Percentiles rank a stretch among this genome's conserved stretches.
Conservation (phyloP, 2,888 invertebrate species). For the Neocrepidodera transversa region DNA sequence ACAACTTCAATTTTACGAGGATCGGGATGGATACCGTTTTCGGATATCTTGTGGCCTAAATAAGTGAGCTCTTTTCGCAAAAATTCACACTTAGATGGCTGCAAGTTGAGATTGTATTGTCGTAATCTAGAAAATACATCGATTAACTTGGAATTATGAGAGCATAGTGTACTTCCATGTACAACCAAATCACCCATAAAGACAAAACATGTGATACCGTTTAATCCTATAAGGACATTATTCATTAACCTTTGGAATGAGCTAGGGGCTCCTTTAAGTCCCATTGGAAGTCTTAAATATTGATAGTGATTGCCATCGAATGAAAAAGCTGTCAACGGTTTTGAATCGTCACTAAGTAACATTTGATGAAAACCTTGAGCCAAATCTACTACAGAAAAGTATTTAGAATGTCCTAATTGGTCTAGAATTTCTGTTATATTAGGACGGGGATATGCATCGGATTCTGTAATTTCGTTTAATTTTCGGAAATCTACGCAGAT, state of each 20-base stretch:
- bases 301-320: constrained; percentile 33
- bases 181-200: constrained; percentile 28
- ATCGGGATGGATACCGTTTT: constrained; percentile 25
- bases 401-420: constrained; percentile 52
- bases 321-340: constrained; percentile 36
- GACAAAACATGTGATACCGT: constrained; percentile 26
- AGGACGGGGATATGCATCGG: constrained; percentile 52
- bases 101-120: constrained; percentile 22
- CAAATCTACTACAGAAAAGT: constrained; percentile 55
- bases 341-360: constrained; percentile 13
- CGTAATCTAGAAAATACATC: constrained; percentile 21
- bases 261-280: constrained; percentile 28
- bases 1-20: constrained; percentile 21
- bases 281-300: constrained; percentile 35
- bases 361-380: constrained; percentile 53
- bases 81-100: constrained; percentile 31
- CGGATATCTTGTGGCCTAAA: constrained; percentile 29
- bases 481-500: constrained; percentile 41
- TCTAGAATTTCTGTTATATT: constrained; percentile 54
- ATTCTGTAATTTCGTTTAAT: constrained; percentile 54
- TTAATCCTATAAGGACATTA: constrained; percentile 24
- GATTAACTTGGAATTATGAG: constrained; percentile 32
- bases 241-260: constrained; percentile 35
- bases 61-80: constrained; percentile 26
- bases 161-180: constrained; percentile 19